Percentiles rank a stretch among this genome's conserved stretches.
Conservation (phyloP, 2,888 invertebrate genomes). For the Bimastos eiseni region DNA sequence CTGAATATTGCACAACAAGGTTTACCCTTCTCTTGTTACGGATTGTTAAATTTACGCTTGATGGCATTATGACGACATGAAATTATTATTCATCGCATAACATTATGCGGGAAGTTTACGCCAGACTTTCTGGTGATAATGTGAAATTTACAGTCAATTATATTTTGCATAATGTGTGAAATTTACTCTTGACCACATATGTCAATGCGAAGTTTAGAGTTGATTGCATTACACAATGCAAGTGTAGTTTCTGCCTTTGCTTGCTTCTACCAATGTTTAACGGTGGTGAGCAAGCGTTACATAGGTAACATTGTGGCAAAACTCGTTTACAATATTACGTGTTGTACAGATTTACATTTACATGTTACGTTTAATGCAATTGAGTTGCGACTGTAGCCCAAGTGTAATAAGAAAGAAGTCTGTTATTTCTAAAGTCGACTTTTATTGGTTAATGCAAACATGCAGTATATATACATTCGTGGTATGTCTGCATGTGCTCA, state of each 20-base stretch:
- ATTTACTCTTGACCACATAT: neutral
- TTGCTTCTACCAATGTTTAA: neutral
- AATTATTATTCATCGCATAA: neutral
- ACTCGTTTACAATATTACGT: slow-evolving; percentile 13
- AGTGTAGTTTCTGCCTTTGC: neutral
- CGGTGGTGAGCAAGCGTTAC: neutral
- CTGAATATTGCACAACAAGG: neutral
- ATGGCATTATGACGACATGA: neutral
- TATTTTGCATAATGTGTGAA: too few species aligned
- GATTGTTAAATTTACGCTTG: neutral
- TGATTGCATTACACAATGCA: too few species aligned
- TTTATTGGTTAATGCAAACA: neutral
- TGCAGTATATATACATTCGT: neutral
- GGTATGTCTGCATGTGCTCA: too few species aligned
- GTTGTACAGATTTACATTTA: slow-evolving; percentile 8
- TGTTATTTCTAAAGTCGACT: neutral
- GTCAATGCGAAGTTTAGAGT: neutral
- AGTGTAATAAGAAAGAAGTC: neutral
- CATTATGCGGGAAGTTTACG: neutral
- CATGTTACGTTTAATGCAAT: neutral
- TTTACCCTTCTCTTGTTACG: too few species aligned
- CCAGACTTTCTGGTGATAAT: neutral
- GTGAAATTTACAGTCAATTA: neutral
- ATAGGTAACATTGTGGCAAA: neutral
- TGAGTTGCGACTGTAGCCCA: neutral